Evolutionary conservation across 2,888 invertebrate genomes (phyloP), one percentile per base, ranked within the genome.

Genomic region (Agrotis segetum): DNA sequence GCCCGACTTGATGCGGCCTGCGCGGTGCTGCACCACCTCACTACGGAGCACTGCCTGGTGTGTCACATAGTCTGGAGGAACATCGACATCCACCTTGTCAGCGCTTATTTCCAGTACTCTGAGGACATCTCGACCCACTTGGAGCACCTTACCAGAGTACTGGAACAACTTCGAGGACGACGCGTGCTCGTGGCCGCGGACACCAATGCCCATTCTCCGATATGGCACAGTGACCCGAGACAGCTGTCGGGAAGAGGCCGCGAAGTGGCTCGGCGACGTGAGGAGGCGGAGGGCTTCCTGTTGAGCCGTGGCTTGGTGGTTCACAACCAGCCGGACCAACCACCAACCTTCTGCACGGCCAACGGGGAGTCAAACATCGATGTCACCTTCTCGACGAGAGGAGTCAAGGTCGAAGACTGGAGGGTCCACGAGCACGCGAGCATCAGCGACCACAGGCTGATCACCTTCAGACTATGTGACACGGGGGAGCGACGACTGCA

Each of bases 361-460:
- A 84, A 85, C 24, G 85, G 85, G 0, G 59, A 71, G 34, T 85
- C 87, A 0, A 88, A 87, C 50, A 75, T 88, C 0, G 87, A 88
- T 71, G 6, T 88, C 0, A 88, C 87, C 0, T 9, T 88, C 0
- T 16, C 75, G 0, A 81, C 83, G 0, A 40, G 86, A 0, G 72
- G 81, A 0, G 46, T 71, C 0, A 3, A 4, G 0, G 65, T 82
- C 0, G 0, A 7, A 0, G 61, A 74, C 0, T 87, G 88, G 87
- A n/a, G 0, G 6, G 85, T 86, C 55, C 14, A 7, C 19, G 7
- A 3, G 11, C 46, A 40, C 16, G 46, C 29, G 2, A 0, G 6
- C 47, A 0, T 11, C 9, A 1, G n/a, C n/a, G 13, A 5, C 34
- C 56, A 34, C 34, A 7, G 19, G 7, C 34, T 58, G 1, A 40